Evolutionary conservation across 2,888 invertebrate genomes (phyloP).

Genomic region (Nomada goodeniana): DNA sequence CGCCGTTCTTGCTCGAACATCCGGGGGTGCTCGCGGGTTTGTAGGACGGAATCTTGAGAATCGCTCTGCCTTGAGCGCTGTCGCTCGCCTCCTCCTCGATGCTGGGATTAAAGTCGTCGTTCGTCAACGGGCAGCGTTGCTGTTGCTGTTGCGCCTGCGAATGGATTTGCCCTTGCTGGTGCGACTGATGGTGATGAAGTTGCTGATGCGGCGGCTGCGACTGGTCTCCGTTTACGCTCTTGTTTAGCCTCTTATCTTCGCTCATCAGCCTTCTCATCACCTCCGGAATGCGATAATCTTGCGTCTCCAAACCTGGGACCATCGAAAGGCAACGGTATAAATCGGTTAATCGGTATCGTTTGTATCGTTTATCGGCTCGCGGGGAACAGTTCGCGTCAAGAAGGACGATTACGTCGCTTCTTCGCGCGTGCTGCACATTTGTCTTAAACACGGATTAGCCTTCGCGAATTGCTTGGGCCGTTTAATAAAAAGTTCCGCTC

Average conservation of each 20-base stretch:
- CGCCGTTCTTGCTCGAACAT: conserved; percentile 81
- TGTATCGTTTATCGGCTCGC: not conserved
- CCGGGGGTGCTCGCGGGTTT: conserved; percentile 86
- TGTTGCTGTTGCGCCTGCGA: conserved; percentile 70
- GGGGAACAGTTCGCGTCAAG: not conserved
- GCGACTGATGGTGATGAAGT: conserved; percentile 75
- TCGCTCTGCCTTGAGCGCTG: conserved; percentile 86
- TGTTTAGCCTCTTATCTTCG: conserved; percentile 85
- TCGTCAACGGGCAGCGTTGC: conserved; percentile 83
- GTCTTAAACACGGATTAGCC: conserved; percentile 64
- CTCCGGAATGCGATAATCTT: conserved; percentile 85
- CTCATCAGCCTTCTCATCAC: conserved; percentile 86
- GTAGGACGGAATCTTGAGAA: conserved; percentile 97
- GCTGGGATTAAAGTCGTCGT: conserved; percentile 84
- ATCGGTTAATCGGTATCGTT: not conserved
- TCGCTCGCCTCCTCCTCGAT: conserved; percentile 83
- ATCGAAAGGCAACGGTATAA: not conserved
- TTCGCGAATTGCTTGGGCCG: conserved; percentile 52
- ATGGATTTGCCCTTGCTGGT: conserved; percentile 76
- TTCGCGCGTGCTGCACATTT: conserved; percentile 45
- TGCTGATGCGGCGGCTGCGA: conserved; percentile 76
- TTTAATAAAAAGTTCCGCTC: conserved; percentile 55
- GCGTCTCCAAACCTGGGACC: conserved; percentile 79
- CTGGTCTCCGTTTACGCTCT: conserved; percentile 81
- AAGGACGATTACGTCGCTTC: conserved; percentile 27